Base-by-base conservation (phyloP, 2,797 vertebrate genomes). In the Pangasius sanitwongsei region DNA sequence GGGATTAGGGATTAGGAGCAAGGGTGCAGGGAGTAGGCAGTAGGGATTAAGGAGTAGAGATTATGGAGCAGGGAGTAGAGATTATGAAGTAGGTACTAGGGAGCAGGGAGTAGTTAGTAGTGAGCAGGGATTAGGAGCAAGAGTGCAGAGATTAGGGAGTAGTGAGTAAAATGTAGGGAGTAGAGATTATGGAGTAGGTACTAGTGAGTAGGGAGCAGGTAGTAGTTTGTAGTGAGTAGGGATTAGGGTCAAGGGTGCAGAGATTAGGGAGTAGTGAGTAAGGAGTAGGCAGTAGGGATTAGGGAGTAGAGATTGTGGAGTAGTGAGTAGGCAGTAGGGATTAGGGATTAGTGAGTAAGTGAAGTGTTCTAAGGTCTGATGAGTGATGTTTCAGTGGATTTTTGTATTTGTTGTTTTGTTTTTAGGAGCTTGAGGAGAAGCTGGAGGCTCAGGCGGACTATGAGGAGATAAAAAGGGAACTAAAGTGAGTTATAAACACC, bases 381-480 rank as follows among this genome's bases (percentile, higher is more conserved):
- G 31, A 34, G 85, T 31, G 44, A 53, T 16, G 28, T 80, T 80
- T 57, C 53, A 37, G 28, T 31, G 34, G 13, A 74, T 6, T 75
- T 53, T 83, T 77, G 20, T 50, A 41, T 82, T 63, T 88, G 65
- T 81, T 85, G n/a, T 78, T 18, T 80, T 31, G 6, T 77, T 87
- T 83, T 77, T 90, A 98, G 97, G 97, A 97, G 96, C 96, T 98
- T 94, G 97, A 98, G 95, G 97, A 97, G 95, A 98, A 97, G 90
- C 95, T 98, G 91, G 97, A 97, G 93, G 96, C 96, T 89, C 97
- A 97, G 95, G 95, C 96, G 86, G 97, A 98, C 95, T 98, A 98
- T 90, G 97, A 97, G 90, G 97, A 97, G 88, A 96, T 98, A 92
- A 98, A 98, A 95, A 97, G 96, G 93, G 97, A 98, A 89, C 94